Base-by-base conservation (phyloP, 1,140 invertebrate species). In the Diachasmimorpha longicaudata region DNA sequence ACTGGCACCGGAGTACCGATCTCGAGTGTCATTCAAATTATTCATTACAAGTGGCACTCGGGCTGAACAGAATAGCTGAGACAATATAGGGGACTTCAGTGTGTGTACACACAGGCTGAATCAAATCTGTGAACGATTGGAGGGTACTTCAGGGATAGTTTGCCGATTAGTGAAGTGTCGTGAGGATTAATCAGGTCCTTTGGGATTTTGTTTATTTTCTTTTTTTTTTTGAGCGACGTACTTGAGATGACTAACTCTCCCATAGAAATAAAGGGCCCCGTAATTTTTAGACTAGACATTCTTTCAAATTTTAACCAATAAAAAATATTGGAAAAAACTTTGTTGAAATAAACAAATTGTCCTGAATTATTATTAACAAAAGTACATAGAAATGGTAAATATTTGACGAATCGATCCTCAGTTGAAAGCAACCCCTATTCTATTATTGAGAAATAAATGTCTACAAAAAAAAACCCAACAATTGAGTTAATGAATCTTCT, bases 81-180 rank as follows among this genome's bases (percentile, higher is more conserved):
- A 16, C 21, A 9, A 25, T 25, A 25, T 19, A 13, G 19, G 11
- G 58, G 13, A 63, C 19, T n/a, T 25, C 23, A 6, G 4, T 11
- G 58, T 25, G 4, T 63, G 58, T 63, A 25, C 31, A 63, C 23
- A 23, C 58, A 63, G 21, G 31, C 4, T 63, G 21, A 63, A 63
- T 63, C 21, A 63, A 63, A 63, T 63, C 23, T 23, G 58, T 63
- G 58, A 63, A 63, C 23, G 58, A 63, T 63, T 63, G 1, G 58
- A 63, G 58, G 58, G 58, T 63, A 23, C 58, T 63, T 42, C 10
- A 19, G 23, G 58, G 58, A 63, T 63, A 63, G 58, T 63, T 63
- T 63, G 58, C 19, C 58, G 58, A 63, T 63, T 63, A 63, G 58
- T 63, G 58, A 63, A 63, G 58, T 63, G 21, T 63, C 58, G 58